These are phyloP conservation scores for Antheraea yamamai DNA, from an alignment of 2,888 invertebrate genomes.

Conservation along the genomic window DNA sequence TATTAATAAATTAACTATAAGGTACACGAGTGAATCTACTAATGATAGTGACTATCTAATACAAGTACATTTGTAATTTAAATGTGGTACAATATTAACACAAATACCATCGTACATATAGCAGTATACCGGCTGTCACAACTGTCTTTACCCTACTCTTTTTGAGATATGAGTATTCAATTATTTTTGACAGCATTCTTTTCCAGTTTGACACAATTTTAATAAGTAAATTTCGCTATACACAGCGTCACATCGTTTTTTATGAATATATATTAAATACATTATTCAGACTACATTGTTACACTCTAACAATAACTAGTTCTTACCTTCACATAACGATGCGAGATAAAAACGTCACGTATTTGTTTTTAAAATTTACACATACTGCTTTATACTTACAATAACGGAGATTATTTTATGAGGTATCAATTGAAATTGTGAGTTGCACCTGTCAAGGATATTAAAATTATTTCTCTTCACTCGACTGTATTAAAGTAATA, in stretches of 20 bases:
- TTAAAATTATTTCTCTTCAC: background rate
- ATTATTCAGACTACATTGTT: background rate
- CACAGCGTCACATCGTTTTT: background rate
- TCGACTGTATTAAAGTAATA: background rate
- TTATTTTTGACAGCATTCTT: background rate
- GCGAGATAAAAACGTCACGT: slow-evolving; percentile 44
- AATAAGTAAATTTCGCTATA: background rate
- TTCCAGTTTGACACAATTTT: background rate
- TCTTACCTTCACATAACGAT: slow-evolving; percentile 11
- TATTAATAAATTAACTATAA: no score
- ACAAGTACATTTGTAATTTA: no score
- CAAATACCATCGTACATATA: background rate
- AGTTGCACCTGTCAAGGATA: slow-evolving; percentile 5
- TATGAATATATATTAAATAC: background rate
- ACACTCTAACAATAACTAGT: slow-evolving; percentile 5
- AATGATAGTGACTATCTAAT: no score
- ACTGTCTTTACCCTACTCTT: background rate
- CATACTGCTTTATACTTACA: slow-evolving; percentile 32
- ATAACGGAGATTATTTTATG: slow-evolving; percentile 24
- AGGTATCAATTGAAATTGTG: slow-evolving; percentile 12
- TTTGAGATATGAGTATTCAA: background rate
- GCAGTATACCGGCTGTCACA: background rate
- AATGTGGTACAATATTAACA: no score
- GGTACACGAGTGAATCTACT: no score
- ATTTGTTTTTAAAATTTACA: slow-evolving; percentile 53